Base-by-base conservation (phyloP, 2,888 invertebrate genomes). In the Erannis defoliaria region DNA sequence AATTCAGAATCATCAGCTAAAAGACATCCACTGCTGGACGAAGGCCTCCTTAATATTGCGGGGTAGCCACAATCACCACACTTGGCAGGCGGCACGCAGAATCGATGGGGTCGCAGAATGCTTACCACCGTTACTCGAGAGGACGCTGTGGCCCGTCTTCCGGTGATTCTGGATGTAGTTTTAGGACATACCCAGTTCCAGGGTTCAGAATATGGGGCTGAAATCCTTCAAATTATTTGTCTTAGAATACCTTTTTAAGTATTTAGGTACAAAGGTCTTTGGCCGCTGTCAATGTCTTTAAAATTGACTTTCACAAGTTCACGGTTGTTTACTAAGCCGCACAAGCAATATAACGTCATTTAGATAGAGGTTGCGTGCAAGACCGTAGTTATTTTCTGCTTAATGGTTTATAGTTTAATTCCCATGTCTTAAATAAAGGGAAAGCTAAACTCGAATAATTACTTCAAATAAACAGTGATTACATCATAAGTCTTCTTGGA, bases 221-320 rank as follows among this genome's bases (percentile, higher is more conserved):
- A n/a, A n/a, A n/a, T n/a, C n/a, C n/a, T n/a, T n/a, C n/a, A n/a
- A n/a, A n/a, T n/a, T n/a, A n/a, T 33, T 26, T 26, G 23, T 23
- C 5, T 23, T 23, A 5, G 23, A 2, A 23, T 23, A 23, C 29
- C 8, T 8, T 9, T 29, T 10, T 9, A 10, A 31, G 10, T 31
- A 31, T 10, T 31, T 38, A 10, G 18, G 18, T 38, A 10, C 9
- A 2, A 1, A 37, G 37, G 18, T 16, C 12, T 23, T 14, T 14
- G 12, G 26, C 37, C 8, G 23, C 51, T 43, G 51, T 38, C 57
- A 54, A 48, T 38, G 46, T n/a, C 48, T 43, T 50, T 8, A 23
- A 14, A 10, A 16, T 12, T 12, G 10, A 56, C 55, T 56, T 62
- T 62, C 62, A 56, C 53, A 53, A 61, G 57, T 54, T 62, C 62